Conservation (phyloP, 1,140 invertebrate genomes). For the Probaryconus sp. region DNA sequence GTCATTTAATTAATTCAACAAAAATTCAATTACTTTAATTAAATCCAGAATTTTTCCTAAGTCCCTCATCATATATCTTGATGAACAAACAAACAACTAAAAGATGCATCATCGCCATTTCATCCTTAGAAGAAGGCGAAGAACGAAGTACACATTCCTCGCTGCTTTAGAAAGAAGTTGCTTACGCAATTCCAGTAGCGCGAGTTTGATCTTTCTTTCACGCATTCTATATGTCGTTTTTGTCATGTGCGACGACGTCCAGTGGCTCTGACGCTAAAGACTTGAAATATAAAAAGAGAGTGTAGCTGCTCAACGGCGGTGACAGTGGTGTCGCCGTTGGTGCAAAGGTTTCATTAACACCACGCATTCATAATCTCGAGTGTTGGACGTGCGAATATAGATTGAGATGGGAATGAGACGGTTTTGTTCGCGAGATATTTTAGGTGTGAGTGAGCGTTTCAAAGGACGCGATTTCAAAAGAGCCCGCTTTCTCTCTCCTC, state of each 20-base stretch:
- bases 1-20: too few species aligned
- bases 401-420: conserved; percentile 76
- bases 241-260: conserved; percentile 35
- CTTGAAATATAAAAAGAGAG: too few species aligned
- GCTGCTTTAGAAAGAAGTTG: conserved; percentile 31
- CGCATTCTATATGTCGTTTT: conserved; percentile 60
- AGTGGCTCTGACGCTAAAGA: too few species aligned
- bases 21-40: too few species aligned
- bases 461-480: conserved; percentile 68
- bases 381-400: conserved; percentile 77
- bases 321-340: conserved; percentile 52
- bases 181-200: conserved; percentile 59
- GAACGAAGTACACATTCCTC: neutral
- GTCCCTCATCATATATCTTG: too few species aligned
- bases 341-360: conserved; percentile 77
- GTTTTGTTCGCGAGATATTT: conserved; percentile 71
- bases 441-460: conserved; percentile 62
- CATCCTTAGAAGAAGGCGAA: too few species aligned
- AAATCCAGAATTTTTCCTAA: too few species aligned
- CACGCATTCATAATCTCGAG: conserved; percentile 76
- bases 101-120: conserved; percentile 38
- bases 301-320: neutral
- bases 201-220: conserved; percentile 53
- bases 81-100: conserved; percentile 42
- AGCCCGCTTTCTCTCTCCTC: conserved; percentile 49